These are phyloP conservation scores for Metallyticus violacea DNA, from an alignment of 2,888 invertebrate genomes.

Conservation along the genomic window DNA sequence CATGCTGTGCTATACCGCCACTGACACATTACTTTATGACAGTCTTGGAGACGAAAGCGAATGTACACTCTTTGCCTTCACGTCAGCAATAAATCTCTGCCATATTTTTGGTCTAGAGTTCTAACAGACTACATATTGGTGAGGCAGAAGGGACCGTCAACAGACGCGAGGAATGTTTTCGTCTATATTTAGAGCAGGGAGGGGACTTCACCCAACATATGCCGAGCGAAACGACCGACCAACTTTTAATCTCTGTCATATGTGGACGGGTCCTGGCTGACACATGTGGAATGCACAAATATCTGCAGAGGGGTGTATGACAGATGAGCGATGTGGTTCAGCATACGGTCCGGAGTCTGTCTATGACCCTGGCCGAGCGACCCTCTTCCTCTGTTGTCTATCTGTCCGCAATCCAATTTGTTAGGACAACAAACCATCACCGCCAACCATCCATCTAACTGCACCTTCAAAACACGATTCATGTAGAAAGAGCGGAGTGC, in stretches of 20 bases:
- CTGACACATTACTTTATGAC: not conserved
- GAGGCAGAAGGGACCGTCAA: too few relatives aligned
- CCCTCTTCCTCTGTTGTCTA: not conserved
- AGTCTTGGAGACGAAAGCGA: not conserved
- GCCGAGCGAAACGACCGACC: not conserved
- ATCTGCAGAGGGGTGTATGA: constrained; percentile 8
- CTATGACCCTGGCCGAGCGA: not conserved
- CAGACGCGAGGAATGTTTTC: constrained; percentile 4
- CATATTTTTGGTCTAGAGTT: not conserved
- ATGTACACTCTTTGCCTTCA: not conserved
- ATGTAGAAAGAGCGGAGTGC: not conserved
- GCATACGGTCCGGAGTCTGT: not conserved
- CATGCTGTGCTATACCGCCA: not conserved
- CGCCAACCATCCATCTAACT: constrained; percentile 14
- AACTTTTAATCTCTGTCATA: constrained; percentile 27
- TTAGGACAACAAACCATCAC: constrained; percentile 15
- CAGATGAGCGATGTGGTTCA: constrained; percentile 14
- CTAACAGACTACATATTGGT: not conserved
- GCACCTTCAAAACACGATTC: constrained; percentile 7
- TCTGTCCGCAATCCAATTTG: constrained; percentile 23
- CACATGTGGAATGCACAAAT: constrained; percentile 26
- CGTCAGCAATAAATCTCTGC: not conserved
- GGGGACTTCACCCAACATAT: not conserved
- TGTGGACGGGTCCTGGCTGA: constrained; percentile 21
- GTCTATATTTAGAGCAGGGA: constrained; percentile 8